Evolutionary conservation across 1,140 invertebrate genomes (phyloP).

Genomic region (Drosophila subpulchrella): DNA sequence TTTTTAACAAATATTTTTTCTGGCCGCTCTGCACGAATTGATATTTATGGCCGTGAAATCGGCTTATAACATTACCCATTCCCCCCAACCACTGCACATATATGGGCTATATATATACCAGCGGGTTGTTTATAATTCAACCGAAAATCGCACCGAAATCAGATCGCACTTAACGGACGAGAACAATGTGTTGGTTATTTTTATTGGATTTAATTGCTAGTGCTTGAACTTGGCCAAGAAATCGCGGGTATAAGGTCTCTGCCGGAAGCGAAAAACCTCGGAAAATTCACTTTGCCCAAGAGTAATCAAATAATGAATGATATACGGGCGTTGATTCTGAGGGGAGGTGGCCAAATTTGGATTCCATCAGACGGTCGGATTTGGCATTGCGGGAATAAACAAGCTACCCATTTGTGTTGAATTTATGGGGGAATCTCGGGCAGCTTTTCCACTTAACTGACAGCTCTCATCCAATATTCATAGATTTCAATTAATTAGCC

Average conservation of each 20-base stretch:
- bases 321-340: neutral
- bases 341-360: neutral
- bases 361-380: neutral
- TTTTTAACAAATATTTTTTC: slow-evolving; percentile 38
- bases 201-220: slow-evolving; percentile 57
- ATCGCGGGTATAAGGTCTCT: slow-evolving; percentile 5
- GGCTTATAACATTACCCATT: slow-evolving; percentile 61
- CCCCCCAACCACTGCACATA: slow-evolving; percentile 2
- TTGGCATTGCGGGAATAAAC: neutral
- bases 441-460: slow-evolving; percentile 8
- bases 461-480: slow-evolving; percentile 27
- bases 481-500: slow-evolving; percentile 37
- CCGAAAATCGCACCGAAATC: slow-evolving; percentile 24
- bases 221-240: slow-evolving; percentile 57
- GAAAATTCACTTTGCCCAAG: neutral
- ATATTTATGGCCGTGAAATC: slow-evolving; percentile 73
- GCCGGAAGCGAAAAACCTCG: neutral
- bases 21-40: slow-evolving; percentile 30
- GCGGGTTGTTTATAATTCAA: slow-evolving; percentile 43
- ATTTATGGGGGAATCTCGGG: slow-evolving; percentile 17
- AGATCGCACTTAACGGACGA: slow-evolving; percentile 40
- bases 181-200: slow-evolving; percentile 65
- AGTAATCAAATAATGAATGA: slow-evolving; percentile 17
- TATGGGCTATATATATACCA: slow-evolving; percentile 7
- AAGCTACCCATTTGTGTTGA: neutral